These are phyloP conservation scores for Rhinolophus ferrumequinum DNA, from an alignment of 2,113 vertebrate genomes.

Conservation along the genomic window DNA sequence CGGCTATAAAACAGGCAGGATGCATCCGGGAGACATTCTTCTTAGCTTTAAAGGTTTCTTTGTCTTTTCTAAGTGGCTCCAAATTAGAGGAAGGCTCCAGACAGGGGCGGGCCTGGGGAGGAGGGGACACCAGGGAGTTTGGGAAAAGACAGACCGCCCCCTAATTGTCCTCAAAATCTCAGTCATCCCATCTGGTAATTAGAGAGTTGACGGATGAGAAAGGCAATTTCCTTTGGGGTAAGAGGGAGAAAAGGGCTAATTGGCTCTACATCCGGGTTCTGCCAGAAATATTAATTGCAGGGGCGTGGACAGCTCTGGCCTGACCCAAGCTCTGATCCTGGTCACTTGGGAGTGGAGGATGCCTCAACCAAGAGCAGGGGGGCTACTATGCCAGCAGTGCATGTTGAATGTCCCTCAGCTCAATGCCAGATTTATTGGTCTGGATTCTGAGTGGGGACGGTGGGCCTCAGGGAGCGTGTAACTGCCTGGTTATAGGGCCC, in stretches of 20 bases:
- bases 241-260: constrained; percentile 60
- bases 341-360: not conserved
- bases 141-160: constrained; percentile 78
- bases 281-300: constrained; percentile 80
- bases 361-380: not conserved
- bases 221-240: constrained; percentile 76
- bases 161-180: constrained; percentile 85
- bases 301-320: constrained; percentile 70
- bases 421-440: not conserved
- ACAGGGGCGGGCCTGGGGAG: constrained; percentile 72
- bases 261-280: constrained; percentile 77
- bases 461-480: not conserved
- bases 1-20: constrained; percentile 76
- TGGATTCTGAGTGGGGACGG: not conserved
- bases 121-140: constrained; percentile 69
- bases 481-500: not conserved
- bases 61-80: constrained; percentile 81
- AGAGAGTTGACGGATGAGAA: constrained; percentile 78
- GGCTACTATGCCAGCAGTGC: not conserved
- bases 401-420: not conserved
- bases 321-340: constrained; percentile 28
- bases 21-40: constrained; percentile 79
- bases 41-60: constrained; percentile 79
- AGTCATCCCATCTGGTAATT: constrained; percentile 82
- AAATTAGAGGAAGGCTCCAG: constrained; percentile 84